Conservation (phyloP, 2,113 vertebrate genomes). For the Anas platyrhynchos region DNA sequence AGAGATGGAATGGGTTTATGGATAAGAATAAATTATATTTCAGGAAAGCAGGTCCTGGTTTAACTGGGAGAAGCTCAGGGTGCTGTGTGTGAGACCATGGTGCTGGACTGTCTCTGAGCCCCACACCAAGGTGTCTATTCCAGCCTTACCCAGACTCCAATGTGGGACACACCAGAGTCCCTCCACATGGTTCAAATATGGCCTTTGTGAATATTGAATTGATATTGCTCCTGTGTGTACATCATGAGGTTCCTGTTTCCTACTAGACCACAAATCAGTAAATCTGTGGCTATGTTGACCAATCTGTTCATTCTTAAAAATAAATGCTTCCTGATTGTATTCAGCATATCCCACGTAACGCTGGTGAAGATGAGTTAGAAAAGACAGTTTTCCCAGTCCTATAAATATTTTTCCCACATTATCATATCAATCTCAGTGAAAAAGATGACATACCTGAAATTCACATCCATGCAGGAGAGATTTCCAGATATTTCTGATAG, state of each 20-base stretch:
- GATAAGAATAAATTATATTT: not conserved
- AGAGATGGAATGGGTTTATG: not conserved
- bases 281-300: not conserved
- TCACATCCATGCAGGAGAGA: not conserved
- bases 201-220: not conserved
- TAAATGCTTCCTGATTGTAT: not conserved
- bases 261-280: not conserved
- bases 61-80: not conserved
- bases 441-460: not conserved
- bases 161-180: rapidly evolving
- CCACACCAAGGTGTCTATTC: rapidly evolving
- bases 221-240: not conserved
- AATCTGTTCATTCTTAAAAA: not conserved
- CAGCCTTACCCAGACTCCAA: rapidly evolving
- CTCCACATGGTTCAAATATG: rapidly evolving
- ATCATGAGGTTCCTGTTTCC: not conserved
- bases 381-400: not conserved
- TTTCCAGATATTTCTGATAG: not conserved
- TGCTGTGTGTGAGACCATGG: not conserved
- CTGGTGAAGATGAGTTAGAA: not conserved
- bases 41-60: not conserved
- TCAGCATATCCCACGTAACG: not conserved
- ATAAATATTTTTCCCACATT: not conserved
- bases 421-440: not conserved
- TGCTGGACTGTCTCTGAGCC: not conserved